These are phyloP conservation scores for human DNA, from an alignment of 2,113 vertebrate species.

Conservation along the genomic window GRCh38 chr13:90278501-90279000, in stretches of 20 bases:
- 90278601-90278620: no score
- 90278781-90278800: background rate
- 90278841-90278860: background rate
- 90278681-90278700: background rate
- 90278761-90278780: no score
- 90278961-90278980: background rate
- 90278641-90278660: background rate
- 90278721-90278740: background rate
- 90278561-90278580: no score
- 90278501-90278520: no score
- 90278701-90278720: background rate
- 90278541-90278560: no score
- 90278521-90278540: no score
- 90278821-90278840: background rate
- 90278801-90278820: background rate
- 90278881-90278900: background rate
- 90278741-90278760: background rate
- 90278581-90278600: no score
- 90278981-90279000: background rate
- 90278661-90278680: background rate
- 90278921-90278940: background rate
- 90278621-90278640: no score
- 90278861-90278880: background rate
- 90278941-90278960: background rate
- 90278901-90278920: background rate